Conservation (phyloP, 2,797 vertebrate species). For the Knipowitschia caucasica region DNA sequence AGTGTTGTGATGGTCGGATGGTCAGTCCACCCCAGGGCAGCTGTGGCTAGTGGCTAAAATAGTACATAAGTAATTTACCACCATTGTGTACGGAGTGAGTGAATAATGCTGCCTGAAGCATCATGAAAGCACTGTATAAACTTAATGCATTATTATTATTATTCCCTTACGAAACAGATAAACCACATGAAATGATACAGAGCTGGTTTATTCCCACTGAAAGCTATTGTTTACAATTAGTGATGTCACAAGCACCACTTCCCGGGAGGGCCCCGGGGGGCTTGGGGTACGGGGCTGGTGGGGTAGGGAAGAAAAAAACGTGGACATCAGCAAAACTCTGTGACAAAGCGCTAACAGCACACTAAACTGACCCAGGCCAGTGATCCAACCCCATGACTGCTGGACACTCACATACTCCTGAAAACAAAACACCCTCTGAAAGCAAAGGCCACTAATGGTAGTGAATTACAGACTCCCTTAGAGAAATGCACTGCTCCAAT, state of each 20-base stretch:
- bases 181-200: constrained; percentile 26
- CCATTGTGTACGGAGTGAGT: too few relatives aligned
- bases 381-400: constrained; percentile 49
- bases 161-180: neutral
- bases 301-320: constrained; percentile 43
- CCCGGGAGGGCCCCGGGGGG: constrained; percentile 66
- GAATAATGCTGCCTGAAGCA: too few relatives aligned
- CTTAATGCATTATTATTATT: too few relatives aligned
- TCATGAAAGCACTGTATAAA: too few relatives aligned
- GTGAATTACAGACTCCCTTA: constrained; percentile 14
- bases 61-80: too few relatives aligned
- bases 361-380: constrained; percentile 66
- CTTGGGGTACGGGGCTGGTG: constrained; percentile 33
- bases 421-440: constrained; percentile 47
- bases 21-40: too few relatives aligned
- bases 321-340: constrained; percentile 74
- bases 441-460: constrained; percentile 10
- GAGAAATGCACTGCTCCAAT: constrained; percentile 16
- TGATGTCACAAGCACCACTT: constrained; percentile 75
- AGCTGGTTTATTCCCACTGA: constrained; percentile 42
- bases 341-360: constrained; percentile 70
- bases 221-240: constrained; percentile 70
- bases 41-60: too few relatives aligned
- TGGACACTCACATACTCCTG: constrained; percentile 34
- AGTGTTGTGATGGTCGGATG: too few relatives aligned